Conservation (phyloP, 2,113 vertebrate genomes). For the Hoplias malabaricus region DNA sequence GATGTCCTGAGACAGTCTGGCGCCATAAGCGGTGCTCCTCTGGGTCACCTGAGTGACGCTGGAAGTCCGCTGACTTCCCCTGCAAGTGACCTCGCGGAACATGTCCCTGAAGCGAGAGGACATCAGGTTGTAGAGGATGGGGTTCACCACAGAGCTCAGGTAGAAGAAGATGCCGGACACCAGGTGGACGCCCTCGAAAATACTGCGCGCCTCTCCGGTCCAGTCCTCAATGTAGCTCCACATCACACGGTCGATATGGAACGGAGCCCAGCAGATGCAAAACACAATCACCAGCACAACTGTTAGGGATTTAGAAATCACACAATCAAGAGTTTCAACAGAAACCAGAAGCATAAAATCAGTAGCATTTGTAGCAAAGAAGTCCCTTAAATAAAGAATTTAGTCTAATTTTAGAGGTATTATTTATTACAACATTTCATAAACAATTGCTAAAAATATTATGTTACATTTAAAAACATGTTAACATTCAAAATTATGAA, state of each 20-base stretch:
- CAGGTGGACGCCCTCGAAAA: conserved; percentile 80
- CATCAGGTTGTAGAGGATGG: conserved; percentile 93
- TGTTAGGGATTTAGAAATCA: conserved; percentile 53
- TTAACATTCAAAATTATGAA: no score
- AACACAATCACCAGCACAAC: conserved; percentile 88
- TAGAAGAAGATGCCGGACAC: conserved; percentile 88
- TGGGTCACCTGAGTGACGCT: conserved; percentile 60
- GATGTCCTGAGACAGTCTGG: background rate
- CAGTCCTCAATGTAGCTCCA: conserved; percentile 81
- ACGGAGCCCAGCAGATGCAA: conserved; percentile 89
- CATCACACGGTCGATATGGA: conserved; percentile 86
- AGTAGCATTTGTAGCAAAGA: no score
- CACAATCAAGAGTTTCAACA: background rate
- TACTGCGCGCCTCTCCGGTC: conserved; percentile 63
- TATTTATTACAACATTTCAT: no score
- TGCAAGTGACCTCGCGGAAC: conserved; percentile 81
- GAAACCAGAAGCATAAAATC: no score
- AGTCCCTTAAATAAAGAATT: no score
- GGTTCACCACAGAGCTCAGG: conserved; percentile 84
- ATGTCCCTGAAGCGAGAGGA: conserved; percentile 87
- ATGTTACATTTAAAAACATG: no score
- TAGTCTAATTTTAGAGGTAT: no score
- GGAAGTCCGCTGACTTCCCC: accelerated
- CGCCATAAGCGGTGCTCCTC: conserved; percentile 67
- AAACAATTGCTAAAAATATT: no score